Base-by-base conservation (phyloP, 2,113 vertebrate genomes). In the Siniperca knerii region DNA sequence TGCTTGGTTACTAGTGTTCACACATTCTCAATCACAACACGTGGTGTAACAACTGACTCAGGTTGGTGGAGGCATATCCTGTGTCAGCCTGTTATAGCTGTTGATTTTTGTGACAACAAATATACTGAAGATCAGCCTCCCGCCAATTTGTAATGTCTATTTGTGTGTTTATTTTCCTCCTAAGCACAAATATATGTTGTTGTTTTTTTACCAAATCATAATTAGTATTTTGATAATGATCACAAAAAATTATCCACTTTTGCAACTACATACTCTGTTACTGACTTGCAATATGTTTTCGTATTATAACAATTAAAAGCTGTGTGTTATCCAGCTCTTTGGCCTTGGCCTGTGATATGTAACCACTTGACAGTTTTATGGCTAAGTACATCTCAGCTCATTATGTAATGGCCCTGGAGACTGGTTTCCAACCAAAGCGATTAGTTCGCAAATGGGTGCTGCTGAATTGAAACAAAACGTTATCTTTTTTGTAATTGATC, bases 321-420 rank as follows among this genome's bases (percentile, higher is more conserved):
- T 77, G 69, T 82, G 75, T 77, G 81, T 80, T 58, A 72, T 67
- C 29, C 68, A 60, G 69, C 58, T 66, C 85, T 81, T 83, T 88
- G 81, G 66, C 79, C 79, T 16, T 85, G 69, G 72, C 46, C 61
- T 84, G 85, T 87, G 83, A 90, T 91, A 87, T 82, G 87, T 85
- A 82, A 85, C 87, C 86, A 90, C 88, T 88, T 73, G 91, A 93
- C 91, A 90, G 92, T 91, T 93, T 95, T 89, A 94, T 89, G 72
- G 87, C 75, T 84, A 80, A 81, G 84, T 84, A 84, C 79, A 90
- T 86, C 72, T 84, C 40, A n/a, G 76, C 75, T 90, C 92, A 89
- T 95, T 92, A 90, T 92, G 46, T 75, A 79, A 91, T 90, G 84
- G 84, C 92, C 88, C 86, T 79, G 82, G 93, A 92, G 93, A 90